Evolutionary conservation across 2,113 vertebrate genomes (phyloP).

Genomic region (Prunella fulvescens): DNA sequence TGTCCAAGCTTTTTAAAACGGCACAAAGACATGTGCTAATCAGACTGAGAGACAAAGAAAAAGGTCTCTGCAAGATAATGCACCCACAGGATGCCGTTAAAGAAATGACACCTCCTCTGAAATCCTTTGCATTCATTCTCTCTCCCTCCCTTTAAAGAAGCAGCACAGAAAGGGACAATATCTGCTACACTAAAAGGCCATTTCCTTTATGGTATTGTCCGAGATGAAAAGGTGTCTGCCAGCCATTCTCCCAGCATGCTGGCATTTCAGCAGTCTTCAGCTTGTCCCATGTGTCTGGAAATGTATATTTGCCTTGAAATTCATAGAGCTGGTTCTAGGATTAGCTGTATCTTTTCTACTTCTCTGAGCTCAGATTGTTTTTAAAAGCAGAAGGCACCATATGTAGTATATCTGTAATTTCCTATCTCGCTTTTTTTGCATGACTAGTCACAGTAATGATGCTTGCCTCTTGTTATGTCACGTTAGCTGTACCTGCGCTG

Average conservation of each 20-base stretch:
- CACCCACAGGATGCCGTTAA: not conserved
- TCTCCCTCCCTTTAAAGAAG: not conserved
- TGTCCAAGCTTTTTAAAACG: conserved; percentile 20
- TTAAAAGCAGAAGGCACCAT: not conserved
- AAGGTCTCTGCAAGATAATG: not conserved
- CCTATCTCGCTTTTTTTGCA: not conserved
- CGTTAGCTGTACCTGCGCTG: not conserved
- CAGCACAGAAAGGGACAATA: not conserved
- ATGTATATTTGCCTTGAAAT: not conserved
- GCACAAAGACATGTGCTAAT: conserved; percentile 20
- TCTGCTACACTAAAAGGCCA: not conserved
- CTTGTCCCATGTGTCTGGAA: not conserved
- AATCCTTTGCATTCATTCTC: not conserved
- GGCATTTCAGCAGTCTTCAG: not conserved
- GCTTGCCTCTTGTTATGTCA: not conserved
- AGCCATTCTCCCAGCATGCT: not conserved
- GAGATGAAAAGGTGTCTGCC: not conserved
- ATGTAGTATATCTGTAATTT: not conserved
- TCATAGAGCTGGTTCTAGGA: not conserved
- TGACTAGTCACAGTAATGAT: not conserved
- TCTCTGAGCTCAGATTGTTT: not conserved
- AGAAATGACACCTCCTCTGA: conserved; percentile 25
- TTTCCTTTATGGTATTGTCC: not conserved
- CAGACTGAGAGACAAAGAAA: conserved; percentile 9
- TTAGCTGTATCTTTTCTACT: not conserved